Base-by-base conservation (phyloP, 1,140 invertebrate species). In the Magallana gigas region DNA sequence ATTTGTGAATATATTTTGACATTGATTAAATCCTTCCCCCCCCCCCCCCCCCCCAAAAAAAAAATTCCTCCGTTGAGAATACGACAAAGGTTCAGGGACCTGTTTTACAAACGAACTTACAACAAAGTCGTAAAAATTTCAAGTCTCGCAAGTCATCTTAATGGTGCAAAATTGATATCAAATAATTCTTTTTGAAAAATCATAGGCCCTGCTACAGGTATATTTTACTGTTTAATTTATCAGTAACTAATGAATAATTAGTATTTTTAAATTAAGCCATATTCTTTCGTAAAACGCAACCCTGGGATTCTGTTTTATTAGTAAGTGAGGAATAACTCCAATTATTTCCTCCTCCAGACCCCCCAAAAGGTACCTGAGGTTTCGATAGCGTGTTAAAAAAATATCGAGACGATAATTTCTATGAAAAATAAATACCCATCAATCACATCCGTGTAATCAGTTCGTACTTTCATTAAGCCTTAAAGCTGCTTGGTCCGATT, bases 171-270 rank as follows among this genome's bases (percentile, higher is more conserved):
- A 60, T 60, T 16, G 16, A 60, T 60, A 60, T 60, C 3, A 60
- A 60, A 60, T 60, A 4, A 60, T 60, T 60, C 8, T 4, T 60
- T 16, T 8, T 8, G 59, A 60, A 60, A 60, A 7, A 5, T 60
- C 8, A 60, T 60, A 60, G 59, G 59, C 59, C 59, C 59, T 60
- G 59, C 59, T 60, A 4, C 2, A 8, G 59, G 59, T 16, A 60
- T 60, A 60, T 60, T 60, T 60, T 16, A 60, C 59, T 60, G 59
- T 60, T 60, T 60, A 60, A 60, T 60, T 11, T 16, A 60, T 60
- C 59, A 60, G 59, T 60, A 60, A 16, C 59, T 60, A 60, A 60
- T 60, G 59, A 60, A 60, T 60, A 60, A 60, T 60, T 60, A 60
- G 11, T 60, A 60, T 59, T 59, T 59, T 59, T 59, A 59, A 59